Evolutionary conservation across 1,140 invertebrate genomes (phyloP), one percentile per base, ranked within the genome.

Genomic region (Eciton burchellii): DNA sequence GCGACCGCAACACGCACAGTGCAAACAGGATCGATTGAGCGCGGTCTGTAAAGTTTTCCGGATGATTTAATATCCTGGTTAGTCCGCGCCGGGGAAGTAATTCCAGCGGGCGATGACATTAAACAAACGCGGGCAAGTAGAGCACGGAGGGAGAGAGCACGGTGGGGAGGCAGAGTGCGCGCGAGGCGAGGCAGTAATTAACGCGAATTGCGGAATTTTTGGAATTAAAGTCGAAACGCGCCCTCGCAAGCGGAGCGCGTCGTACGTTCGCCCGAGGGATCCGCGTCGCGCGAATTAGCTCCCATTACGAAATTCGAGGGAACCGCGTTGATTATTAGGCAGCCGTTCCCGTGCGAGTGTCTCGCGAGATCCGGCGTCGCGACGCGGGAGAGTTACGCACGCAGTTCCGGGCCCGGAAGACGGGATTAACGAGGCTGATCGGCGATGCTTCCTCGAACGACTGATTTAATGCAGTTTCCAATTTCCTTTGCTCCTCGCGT

Each of bases 11-110:
- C 74, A 68, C 63, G 74, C 62, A n/a, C n/a, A 29, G 63, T 47
- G 74, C 68, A 79, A 79, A 79, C 74, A 79, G 68, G 74, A 79
- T 79, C 74, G 74, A 79, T 79, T 79, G 74, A 79, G 74, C 74
- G 63, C 45, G 29, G 63, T 79, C 63, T 43, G 74, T 79, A 79
- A 79, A 79, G 74, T 79, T 68, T 79, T 79, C 74, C 74, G 63
- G 63, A 79, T 79, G 74, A 79, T 79, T 79, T 79, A 79, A 79
- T 79, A 79, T 79, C 63, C 72, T 68, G 74, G 74, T 79, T 79
- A 79, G 74, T 57, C 49, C 19, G 41, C 24, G 24, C n/a, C 74
- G 63, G 12, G 21, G 56, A 68, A 68, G 74, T 68, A 68, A 79
- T 79, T 79, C 68, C 74, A 56, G 49, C 24, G 63, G 12, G 35